Conservation (phyloP, 2,113 vertebrate genomes). For the Centropus unirufus region DNA sequence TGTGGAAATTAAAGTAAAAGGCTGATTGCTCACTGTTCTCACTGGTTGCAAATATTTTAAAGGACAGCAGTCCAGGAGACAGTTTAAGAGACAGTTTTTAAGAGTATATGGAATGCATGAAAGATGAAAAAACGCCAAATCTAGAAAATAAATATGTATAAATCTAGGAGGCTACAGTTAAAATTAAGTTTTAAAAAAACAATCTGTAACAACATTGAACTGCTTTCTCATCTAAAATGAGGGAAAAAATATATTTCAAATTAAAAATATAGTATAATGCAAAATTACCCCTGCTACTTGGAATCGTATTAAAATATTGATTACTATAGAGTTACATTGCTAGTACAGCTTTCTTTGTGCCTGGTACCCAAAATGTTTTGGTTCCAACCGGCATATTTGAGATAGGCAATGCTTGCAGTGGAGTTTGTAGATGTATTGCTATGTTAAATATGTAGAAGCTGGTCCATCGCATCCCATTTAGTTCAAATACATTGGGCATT, state of each 20-base stretch:
- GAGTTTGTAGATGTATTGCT: neutral
- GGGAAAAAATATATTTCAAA: slow-evolving; percentile 49
- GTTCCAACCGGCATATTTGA: neutral
- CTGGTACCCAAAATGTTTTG: neutral
- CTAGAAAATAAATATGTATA: slow-evolving; percentile 33
- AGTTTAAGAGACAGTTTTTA: slow-evolving; percentile 28
- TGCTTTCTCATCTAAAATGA: slow-evolving; percentile 21
- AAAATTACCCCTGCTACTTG: neutral
- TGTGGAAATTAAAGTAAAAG: slow-evolving; percentile 26
- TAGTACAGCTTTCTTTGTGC: neutral
- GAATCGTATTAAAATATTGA: slow-evolving; percentile 16
- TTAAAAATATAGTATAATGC: neutral
- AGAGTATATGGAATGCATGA: neutral
- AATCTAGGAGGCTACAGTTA: slow-evolving; percentile 36
- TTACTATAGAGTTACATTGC: neutral
- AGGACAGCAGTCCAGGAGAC: slow-evolving; percentile 3
- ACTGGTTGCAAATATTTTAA: slow-evolving; percentile 28
- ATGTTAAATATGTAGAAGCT: neutral
- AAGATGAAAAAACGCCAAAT: slow-evolving; percentile 40
- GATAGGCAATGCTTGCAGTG: neutral
- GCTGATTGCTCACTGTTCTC: neutral
- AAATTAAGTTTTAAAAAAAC: neutral
- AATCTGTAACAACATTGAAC: neutral
- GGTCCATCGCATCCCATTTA: neutral
- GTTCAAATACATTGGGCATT: neutral